Conservation (phyloP, 2,797 vertebrate species). For the Malurus leucopterus region DNA sequence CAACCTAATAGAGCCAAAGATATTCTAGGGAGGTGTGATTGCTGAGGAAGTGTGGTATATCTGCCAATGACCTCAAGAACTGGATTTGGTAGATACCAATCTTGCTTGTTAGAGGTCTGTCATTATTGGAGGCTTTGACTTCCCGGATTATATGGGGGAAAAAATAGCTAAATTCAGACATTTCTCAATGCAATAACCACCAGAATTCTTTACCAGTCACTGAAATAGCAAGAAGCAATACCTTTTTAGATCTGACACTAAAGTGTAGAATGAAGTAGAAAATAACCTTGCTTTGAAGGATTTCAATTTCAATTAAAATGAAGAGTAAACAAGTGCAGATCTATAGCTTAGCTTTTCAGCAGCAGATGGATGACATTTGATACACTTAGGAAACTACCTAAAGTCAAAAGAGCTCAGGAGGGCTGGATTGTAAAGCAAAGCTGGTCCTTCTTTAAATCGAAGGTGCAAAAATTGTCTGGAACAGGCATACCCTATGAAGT, state of each 20-base stretch:
- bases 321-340: background rate
- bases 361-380: background rate
- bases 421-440: background rate
- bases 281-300: background rate
- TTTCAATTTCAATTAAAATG: conserved; percentile 20
- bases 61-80: conserved; percentile 21
- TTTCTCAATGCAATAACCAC: background rate
- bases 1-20: background rate
- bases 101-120: conserved; percentile 29
- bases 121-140: conserved; percentile 15
- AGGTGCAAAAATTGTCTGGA: background rate
- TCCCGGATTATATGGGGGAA: background rate
- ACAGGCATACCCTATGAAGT: background rate
- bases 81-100: conserved; percentile 22
- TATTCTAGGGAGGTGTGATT: background rate
- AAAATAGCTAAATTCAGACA: conserved; percentile 2
- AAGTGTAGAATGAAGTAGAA: background rate
- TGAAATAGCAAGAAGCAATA: background rate
- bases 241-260: background rate
- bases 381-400: background rate
- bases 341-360: background rate
- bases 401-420: background rate
- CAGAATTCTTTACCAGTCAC: background rate
- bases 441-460: background rate
- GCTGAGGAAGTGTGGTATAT: background rate